Base-by-base conservation (phyloP, 92 coral and sea anemone genomes). In the Palythoa heliodiscus region DNA sequence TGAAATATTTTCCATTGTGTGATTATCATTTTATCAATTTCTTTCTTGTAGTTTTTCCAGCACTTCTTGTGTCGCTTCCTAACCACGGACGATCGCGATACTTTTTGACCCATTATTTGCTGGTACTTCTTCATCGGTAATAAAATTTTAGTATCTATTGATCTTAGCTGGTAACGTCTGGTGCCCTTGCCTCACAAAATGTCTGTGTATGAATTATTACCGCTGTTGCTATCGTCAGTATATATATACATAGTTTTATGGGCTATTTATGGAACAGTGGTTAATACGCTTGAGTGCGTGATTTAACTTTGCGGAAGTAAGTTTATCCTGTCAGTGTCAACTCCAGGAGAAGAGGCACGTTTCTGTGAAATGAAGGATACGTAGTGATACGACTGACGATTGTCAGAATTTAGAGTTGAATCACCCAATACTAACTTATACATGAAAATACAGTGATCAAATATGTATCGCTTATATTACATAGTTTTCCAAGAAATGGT, bases 1-100 rank as follows among this genome's bases (percentile, higher is more conserved):
- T 79, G 84, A 52, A 64, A 47, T 23, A 79, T 64, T 23, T 63
- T 40, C 72, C 13, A 47, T 20, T 61, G 84, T n/a, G 84, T 40
- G 1, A 50, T 20, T 19, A 64, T 55, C 84, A 79, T 79, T 3
- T 69, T 22, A 11, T 79, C 84, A 39, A 79, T 79, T 25, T 80
- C 84, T 23, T 66, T 43, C 48, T 66, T 80, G 61, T 67, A 66
- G 74, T 67, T 80, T 22, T 80, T 80, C 84, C 84, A 80, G 20
- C 84, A 24, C 7, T 24, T 80, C 10, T 80, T 40, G 43, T 80
- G 84, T 29, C 61, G 58, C 84, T 80, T 80, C 66, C 61, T 66
- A 5, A 80, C 84, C 40, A 80, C 39, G 55, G 71, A 9, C 3
- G 74, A 52, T 40, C 74, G 70, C n/a, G 84, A 43, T 24, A 47